Evolutionary conservation across 2,888 invertebrate species (phyloP).

Genomic region (Adineta ricciae): DNA sequence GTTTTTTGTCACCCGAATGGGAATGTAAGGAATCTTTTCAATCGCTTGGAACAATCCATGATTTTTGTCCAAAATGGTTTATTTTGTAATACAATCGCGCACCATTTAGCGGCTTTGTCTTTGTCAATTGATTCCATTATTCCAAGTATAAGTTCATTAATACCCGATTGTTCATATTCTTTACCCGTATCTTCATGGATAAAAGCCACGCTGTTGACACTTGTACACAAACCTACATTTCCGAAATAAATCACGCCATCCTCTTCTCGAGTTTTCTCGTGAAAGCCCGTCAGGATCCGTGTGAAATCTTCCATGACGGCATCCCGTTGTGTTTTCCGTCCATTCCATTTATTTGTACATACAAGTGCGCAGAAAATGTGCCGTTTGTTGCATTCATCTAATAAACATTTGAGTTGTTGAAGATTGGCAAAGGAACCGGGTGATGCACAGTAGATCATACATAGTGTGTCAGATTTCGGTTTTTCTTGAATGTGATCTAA

Average conservation of each 20-base stretch:
- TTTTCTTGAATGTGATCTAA: not conserved
- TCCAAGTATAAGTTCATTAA: too few species aligned
- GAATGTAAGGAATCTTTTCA: too few species aligned
- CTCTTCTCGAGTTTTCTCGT: not conserved
- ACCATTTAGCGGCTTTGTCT: too few species aligned
- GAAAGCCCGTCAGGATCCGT: not conserved
- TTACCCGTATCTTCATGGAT: not conserved
- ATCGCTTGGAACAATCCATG: too few species aligned
- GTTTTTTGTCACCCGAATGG: too few species aligned
- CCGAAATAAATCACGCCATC: not conserved
- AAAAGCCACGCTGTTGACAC: not conserved
- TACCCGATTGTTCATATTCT: not conserved
- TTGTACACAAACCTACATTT: not conserved
- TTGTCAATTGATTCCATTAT: too few species aligned
- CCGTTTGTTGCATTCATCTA: not conserved
- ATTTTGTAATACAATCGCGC: too few species aligned
- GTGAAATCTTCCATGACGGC: not conserved
- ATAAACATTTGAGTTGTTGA: not conserved
- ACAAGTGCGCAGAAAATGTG: not conserved
- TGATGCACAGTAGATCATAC: not conserved
- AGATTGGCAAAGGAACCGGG: not conserved
- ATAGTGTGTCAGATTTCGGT: not conserved
- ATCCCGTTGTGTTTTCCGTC: not conserved
- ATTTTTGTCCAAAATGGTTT: too few species aligned
- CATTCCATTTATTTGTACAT: not conserved